A percentile compares a stretch with the other conserved stretches of the same genome.
phyloP scores from a whole-genome alignment of 2,888 invertebrate genomes.

The Sesia apiformis region DNA sequence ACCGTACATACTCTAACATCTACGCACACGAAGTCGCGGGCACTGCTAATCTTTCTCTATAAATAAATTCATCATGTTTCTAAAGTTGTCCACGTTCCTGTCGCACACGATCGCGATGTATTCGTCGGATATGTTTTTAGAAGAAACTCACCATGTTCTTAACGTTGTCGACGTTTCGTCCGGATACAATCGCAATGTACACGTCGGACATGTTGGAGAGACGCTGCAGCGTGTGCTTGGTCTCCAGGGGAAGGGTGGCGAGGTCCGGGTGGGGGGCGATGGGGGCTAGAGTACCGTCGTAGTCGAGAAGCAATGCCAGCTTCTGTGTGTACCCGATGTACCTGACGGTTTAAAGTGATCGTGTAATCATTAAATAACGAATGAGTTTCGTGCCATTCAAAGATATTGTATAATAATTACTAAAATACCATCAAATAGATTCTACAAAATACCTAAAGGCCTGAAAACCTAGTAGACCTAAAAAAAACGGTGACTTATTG shows the following conservation, averaged over 20 bases:
- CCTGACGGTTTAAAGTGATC: conserved; percentile 44
- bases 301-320: conserved; percentile 87
- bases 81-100: conserved; percentile 89
- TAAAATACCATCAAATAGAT: too few species aligned
- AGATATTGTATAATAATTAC: too few species aligned
- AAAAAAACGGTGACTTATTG: too few species aligned
- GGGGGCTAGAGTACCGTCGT: conserved; percentile 91
- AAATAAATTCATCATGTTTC: conserved; percentile 80
- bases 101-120: conserved; percentile 92
- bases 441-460: too few species aligned
- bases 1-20: too few species aligned
- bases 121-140: conserved; percentile 84
- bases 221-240: conserved; percentile 87
- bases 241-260: conserved; percentile 88
- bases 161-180: conserved; percentile 89
- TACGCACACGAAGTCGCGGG: too few species aligned
- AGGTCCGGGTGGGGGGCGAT: conserved; percentile 93
- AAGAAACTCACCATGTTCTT: conserved; percentile 82
- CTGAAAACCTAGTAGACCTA: too few species aligned
- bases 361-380: too few species aligned
- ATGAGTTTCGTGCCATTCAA: too few species aligned
- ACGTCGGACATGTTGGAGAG: conserved; percentile 90
- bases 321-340: conserved; percentile 91
- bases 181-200: conserved; percentile 90
- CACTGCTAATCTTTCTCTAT: too few species aligned